A percentile compares a stretch with the other conserved stretches of the same genome.
Conservation (phyloP, 2,113 vertebrate species). For the Sorex fumeus region DNA sequence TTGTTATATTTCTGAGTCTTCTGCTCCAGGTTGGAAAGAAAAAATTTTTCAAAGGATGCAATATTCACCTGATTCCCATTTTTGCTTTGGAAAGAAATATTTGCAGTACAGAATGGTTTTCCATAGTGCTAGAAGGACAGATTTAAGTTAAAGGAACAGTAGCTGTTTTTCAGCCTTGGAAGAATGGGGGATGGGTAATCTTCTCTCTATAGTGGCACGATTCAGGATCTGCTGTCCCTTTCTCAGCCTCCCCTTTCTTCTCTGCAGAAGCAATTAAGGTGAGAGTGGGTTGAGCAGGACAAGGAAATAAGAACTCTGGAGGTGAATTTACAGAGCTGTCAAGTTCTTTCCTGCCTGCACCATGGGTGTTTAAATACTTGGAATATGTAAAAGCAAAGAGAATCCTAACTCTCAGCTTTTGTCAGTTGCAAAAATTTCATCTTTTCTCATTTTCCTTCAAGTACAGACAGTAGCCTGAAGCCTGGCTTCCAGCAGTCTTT, state of each 20-base stretch:
- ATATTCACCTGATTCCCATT: neutral
- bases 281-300: neutral
- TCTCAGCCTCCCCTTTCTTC: neutral
- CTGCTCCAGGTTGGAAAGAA: neutral
- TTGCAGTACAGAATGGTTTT: neutral
- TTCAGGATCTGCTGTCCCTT: neutral
- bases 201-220: neutral
- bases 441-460: neutral
- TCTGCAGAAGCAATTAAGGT: neutral
- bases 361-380: neutral
- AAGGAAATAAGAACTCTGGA: too few species aligned
- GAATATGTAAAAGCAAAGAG: neutral
- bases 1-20: neutral
- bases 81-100: neutral
- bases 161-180: neutral
- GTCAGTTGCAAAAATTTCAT: neutral
- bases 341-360: neutral
- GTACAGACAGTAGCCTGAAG: slow-evolving; percentile 1
- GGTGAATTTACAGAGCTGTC: neutral
- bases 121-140: neutral
- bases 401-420: neutral
- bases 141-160: slow-evolving; percentile 65
- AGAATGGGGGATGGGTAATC: neutral
- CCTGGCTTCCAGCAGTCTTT: neutral
- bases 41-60: neutral